Percentiles rank a stretch among this genome's conserved stretches.
Conservation (phyloP, 2,113 vertebrate species). For the Gambusia affinis region DNA sequence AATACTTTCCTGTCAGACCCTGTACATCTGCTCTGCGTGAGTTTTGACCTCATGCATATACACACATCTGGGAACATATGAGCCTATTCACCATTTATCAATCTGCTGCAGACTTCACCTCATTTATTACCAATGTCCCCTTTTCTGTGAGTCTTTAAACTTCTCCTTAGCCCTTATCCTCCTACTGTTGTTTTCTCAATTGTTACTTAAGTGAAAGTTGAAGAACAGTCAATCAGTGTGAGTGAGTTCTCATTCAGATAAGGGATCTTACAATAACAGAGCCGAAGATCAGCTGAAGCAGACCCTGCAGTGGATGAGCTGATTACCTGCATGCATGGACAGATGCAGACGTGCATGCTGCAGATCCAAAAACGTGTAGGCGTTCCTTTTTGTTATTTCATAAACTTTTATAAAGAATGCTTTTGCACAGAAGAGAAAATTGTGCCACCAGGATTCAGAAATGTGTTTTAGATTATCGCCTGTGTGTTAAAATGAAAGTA, state of each 20-base stretch:
- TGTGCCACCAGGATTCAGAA: not conserved
- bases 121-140: not conserved
- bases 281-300: constrained; percentile 23
- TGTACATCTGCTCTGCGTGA: not conserved
- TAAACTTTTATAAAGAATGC: not conserved
- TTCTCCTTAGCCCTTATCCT: constrained; percentile 13
- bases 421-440: not conserved
- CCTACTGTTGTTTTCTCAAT: constrained; percentile 17
- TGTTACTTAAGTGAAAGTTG: constrained; percentile 26
- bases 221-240: constrained; percentile 13
- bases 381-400: not conserved
- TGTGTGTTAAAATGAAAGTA: not conserved
- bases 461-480: not conserved
- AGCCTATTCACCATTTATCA: too few relatives aligned
- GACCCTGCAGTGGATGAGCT: constrained; percentile 33
- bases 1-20: constrained; percentile 14
- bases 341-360: not conserved
- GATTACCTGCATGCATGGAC: constrained; percentile 43
- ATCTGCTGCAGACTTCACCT: constrained; percentile 22
- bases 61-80: too few relatives aligned
- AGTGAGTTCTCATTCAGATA: constrained; percentile 52
- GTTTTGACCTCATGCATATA: too few relatives aligned
- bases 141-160: not conserved
- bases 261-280: constrained; percentile 66
- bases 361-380: not conserved